Evolutionary conservation across 2,113 vertebrate species (phyloP).

Genomic region (Synodontis membranacea): DNA sequence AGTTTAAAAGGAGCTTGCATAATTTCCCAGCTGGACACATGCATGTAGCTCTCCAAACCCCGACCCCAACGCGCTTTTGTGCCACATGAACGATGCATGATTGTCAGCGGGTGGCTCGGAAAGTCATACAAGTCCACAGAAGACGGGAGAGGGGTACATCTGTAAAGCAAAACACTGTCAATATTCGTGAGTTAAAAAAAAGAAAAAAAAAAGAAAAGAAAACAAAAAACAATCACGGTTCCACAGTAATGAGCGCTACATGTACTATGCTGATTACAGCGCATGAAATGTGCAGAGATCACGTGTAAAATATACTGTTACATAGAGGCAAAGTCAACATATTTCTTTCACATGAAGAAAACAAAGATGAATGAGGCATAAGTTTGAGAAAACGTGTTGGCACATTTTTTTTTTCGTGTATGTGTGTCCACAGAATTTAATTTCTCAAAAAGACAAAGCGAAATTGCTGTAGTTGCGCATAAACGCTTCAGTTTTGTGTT

Average conservation of each 20-base stretch:
- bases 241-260: constrained; percentile 34
- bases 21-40: constrained; percentile 72
- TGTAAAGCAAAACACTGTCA: constrained; percentile 51
- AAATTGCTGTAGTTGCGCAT: not conserved
- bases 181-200: constrained; percentile 32
- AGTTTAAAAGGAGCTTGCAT: constrained; percentile 69
- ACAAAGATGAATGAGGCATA: constrained; percentile 17
- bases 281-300: constrained; percentile 45
- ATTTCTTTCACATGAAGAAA: constrained; percentile 34
- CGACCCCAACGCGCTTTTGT: constrained; percentile 40
- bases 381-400: constrained; percentile 18
- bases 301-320: constrained; percentile 49
- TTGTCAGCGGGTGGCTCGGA: constrained; percentile 55
- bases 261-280: constrained; percentile 22
- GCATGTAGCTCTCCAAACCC: constrained; percentile 58
- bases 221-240: constrained; percentile 3
- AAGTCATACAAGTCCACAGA: constrained; percentile 52
- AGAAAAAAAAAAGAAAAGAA: constrained; percentile 11
- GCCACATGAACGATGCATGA: constrained; percentile 55
- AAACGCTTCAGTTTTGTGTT: constrained; percentile 8
- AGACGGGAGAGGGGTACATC: constrained; percentile 47
- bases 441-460: not conserved
- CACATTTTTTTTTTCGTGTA: constrained; percentile 1
- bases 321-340: constrained; percentile 41
- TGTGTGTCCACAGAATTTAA: constrained; percentile 38